phyloP scores from a whole-genome alignment of 2,797 vertebrate species.

The Clarias fuscus region DNA sequence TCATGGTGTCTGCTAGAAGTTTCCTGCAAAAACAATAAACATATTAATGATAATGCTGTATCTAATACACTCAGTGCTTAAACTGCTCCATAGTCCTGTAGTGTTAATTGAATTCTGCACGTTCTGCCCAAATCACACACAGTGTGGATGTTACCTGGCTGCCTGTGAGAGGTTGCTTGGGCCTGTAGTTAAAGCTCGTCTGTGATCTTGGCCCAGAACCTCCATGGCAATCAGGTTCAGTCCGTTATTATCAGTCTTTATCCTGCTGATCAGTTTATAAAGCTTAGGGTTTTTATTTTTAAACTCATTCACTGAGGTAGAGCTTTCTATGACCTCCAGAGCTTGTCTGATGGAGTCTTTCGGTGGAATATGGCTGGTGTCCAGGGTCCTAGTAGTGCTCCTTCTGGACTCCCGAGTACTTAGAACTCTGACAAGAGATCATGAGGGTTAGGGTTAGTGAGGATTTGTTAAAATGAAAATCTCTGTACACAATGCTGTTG shows the following conservation, averaged over 20 bases:
- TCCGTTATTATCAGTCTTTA: background rate
- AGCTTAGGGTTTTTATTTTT: background rate
- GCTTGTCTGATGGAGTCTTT: slow-evolving; percentile 3
- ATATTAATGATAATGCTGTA: background rate
- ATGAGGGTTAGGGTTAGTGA: background rate
- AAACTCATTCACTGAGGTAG: background rate
- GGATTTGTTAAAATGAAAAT: background rate
- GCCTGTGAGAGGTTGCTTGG: background rate
- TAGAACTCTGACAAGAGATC: background rate
- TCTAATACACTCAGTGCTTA: background rate
- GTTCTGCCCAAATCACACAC: background rate
- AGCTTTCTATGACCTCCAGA: background rate
- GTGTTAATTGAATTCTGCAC: background rate
- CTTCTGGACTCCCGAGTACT: background rate
- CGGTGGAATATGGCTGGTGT: background rate
- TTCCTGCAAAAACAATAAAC: background rate
- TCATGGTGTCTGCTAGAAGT: background rate
- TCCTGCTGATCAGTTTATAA: background rate
- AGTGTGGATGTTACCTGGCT: background rate
- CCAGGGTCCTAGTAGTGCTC: background rate
- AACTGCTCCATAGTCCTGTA: background rate
- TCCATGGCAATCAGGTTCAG: background rate
- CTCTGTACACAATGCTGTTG: background rate
- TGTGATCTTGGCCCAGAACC: background rate
- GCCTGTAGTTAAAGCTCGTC: background rate